Conservation (phyloP, 2,797 vertebrate genomes). For the Pangasius macronema region DNA sequence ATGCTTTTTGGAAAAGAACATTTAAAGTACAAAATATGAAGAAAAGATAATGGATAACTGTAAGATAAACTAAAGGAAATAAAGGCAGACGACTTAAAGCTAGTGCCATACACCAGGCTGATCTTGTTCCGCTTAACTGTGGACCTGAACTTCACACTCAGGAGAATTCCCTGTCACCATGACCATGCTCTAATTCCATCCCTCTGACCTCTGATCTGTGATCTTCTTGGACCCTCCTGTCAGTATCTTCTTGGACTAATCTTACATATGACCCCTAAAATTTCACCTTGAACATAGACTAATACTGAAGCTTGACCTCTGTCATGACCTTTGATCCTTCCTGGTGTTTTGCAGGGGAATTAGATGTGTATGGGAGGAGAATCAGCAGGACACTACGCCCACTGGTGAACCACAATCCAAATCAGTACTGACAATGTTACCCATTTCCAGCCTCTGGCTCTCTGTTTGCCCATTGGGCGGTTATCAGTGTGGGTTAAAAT, state of each 20-base stretch:
- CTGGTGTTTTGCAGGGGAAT: constrained; percentile 68
- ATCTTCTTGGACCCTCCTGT: constrained; percentile 52
- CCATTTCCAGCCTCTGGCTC: constrained; percentile 30
- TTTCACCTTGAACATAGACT: constrained; percentile 49
- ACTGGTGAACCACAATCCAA: constrained; percentile 66
- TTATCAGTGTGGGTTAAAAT: constrained; percentile 82
- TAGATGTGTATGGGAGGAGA: constrained; percentile 69
- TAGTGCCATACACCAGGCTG: constrained; percentile 70
- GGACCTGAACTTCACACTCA: constrained; percentile 79
- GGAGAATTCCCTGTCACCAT: constrained; percentile 81
- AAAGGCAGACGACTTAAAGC: constrained; percentile 49
- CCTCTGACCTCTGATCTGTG: constrained; percentile 72
- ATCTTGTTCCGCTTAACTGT: constrained; percentile 89
- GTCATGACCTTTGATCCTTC: constrained; percentile 47
- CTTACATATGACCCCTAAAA: constrained; percentile 47
- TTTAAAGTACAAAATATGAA: not conserved
- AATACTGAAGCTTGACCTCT: constrained; percentile 55
- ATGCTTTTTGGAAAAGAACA: not conserved
- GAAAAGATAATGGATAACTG: not conserved
- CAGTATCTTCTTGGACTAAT: constrained; percentile 55
- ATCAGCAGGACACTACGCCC: constrained; percentile 50
- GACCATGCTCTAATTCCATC: constrained; percentile 84
- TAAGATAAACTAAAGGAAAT: constrained; percentile 10
- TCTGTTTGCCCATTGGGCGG: constrained; percentile 54
- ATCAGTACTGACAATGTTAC: constrained; percentile 80